These are phyloP conservation scores for Nomia melanderi DNA, from an alignment of 1,140 invertebrate species.

Conservation along the genomic window DNA sequence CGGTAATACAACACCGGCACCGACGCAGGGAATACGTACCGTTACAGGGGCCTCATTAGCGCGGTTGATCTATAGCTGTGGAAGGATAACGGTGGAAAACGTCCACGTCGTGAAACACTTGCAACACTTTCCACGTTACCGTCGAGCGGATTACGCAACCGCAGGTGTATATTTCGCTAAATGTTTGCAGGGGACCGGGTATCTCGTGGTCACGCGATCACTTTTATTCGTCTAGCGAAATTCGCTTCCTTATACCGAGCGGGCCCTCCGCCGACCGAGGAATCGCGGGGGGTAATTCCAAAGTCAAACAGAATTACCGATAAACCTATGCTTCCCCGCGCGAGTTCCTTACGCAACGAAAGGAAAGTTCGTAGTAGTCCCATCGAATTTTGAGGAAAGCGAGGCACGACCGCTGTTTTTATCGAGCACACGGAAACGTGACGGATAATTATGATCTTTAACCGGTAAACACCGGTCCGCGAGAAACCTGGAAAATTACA, in stretches of 20 bases:
- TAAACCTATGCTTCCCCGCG: conserved; percentile 1
- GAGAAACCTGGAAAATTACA: not conserved
- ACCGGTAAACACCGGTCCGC: not conserved
- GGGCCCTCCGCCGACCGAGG: conserved; percentile 6
- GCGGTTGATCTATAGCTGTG: conserved; percentile 4
- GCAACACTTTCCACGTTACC: conserved; percentile 28
- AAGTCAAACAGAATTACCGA: not conserved
- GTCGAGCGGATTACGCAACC: conserved; percentile 18
- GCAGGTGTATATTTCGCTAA: conserved; percentile 21
- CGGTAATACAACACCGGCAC: not conserved
- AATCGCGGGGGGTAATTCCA: conserved; percentile 11
- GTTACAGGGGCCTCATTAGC: conserved; percentile 27
- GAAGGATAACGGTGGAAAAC: conserved; percentile 32
- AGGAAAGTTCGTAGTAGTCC: conserved; percentile 14
- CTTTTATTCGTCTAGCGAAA: conserved; percentile 5
- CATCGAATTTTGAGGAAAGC: conserved; percentile 19
- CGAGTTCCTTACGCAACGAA: conserved; percentile 20
- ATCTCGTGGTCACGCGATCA: conserved; percentile 15
- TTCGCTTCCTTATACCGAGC: conserved; percentile 9
- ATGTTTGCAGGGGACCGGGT: conserved; percentile 26
- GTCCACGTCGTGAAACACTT: conserved; percentile 5
- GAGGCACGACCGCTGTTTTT: not conserved
- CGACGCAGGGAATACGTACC: conserved; percentile 19
- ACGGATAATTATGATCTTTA: not conserved
- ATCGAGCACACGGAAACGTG: not conserved